Evolutionary conservation across 2,888 invertebrate genomes (phyloP).

Genomic region (Oegoconia quadripuncta): DNA sequence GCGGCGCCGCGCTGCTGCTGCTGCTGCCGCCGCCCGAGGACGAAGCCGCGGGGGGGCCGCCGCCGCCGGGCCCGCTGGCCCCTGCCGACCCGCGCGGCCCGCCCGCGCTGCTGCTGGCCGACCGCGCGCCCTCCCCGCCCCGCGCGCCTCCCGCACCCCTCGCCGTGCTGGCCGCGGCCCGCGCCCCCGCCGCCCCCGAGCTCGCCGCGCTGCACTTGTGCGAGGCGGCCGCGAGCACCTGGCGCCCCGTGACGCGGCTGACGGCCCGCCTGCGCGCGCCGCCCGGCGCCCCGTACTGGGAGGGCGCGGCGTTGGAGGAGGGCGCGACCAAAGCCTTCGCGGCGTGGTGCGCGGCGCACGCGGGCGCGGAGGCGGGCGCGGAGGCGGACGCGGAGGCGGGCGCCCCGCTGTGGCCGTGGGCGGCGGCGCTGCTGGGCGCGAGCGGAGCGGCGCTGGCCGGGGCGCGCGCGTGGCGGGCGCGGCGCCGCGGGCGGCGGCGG

Average conservation of each 20-base stretch:
- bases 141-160: slow-evolving; percentile 14
- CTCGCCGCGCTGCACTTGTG: neutral
- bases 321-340: slow-evolving; percentile 19
- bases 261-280: neutral
- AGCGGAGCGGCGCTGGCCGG: slow-evolving; percentile 14
- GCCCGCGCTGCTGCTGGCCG: slow-evolving; percentile 6
- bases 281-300: slow-evolving; percentile 18
- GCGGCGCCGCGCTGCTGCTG: neutral
- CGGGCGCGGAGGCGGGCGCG: slow-evolving; percentile 14
- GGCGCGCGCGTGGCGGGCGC: slow-evolving; percentile 20
- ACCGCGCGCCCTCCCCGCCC: slow-evolving; percentile 10
- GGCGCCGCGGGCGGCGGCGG: slow-evolving; percentile 34
- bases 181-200: neutral
- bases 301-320: slow-evolving; percentile 20
- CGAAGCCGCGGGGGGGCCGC: slow-evolving; percentile 35
- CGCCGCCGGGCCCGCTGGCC: neutral
- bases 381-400: slow-evolving; percentile 16
- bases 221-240: slow-evolving; percentile 10
- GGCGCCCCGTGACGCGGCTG: too few relatives aligned
- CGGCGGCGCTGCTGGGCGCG: neutral
- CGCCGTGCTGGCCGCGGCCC: slow-evolving; percentile 20
- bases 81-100: slow-evolving; percentile 7
- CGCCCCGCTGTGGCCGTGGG: slow-evolving; percentile 14
- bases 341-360: slow-evolving; percentile 5
- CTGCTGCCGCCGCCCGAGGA: neutral